A percentile compares a stretch with the other conserved stretches of the same genome.
Conservation (phyloP, 2,797 vertebrate genomes). For the Delichon dasypus region DNA sequence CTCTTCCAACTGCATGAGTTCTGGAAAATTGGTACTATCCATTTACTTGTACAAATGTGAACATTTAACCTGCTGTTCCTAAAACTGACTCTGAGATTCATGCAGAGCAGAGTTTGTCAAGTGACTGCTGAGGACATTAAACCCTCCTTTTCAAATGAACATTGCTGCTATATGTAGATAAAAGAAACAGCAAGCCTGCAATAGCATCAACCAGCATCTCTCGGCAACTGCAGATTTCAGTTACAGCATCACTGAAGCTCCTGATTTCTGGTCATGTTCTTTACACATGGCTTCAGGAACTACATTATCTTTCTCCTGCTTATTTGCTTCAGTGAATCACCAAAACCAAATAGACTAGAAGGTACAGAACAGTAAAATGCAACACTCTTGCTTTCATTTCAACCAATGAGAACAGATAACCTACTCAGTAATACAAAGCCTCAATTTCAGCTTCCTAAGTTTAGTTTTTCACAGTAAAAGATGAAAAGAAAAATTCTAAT, state of each 20-base stretch:
- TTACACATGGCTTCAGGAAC: background rate
- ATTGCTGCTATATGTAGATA: background rate
- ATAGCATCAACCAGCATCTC: background rate
- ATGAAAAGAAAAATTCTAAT: background rate
- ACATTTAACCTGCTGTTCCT: slow-evolving; percentile 2
- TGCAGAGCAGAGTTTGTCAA: background rate
- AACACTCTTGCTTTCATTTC: background rate
- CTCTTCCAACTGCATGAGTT: background rate
- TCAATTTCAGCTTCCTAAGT: background rate
- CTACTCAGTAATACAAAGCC: background rate
- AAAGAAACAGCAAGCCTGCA: background rate
- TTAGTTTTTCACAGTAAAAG: background rate
- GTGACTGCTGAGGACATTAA: background rate
- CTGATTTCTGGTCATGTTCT: background rate
- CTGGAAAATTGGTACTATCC: background rate
- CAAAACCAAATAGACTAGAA: background rate
- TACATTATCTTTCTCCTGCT: background rate
- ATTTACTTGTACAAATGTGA: background rate
- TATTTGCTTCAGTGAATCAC: background rate
- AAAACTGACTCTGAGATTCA: background rate
- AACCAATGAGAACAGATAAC: background rate
- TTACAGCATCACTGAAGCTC: background rate
- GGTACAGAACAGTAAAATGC: background rate
- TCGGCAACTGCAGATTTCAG: background rate
- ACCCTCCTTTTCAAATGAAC: background rate